Evolutionary conservation across 1,140 invertebrate species (phyloP), one percentile per base, ranked within the genome.

Genomic region (Carposina sasakii): DNA sequence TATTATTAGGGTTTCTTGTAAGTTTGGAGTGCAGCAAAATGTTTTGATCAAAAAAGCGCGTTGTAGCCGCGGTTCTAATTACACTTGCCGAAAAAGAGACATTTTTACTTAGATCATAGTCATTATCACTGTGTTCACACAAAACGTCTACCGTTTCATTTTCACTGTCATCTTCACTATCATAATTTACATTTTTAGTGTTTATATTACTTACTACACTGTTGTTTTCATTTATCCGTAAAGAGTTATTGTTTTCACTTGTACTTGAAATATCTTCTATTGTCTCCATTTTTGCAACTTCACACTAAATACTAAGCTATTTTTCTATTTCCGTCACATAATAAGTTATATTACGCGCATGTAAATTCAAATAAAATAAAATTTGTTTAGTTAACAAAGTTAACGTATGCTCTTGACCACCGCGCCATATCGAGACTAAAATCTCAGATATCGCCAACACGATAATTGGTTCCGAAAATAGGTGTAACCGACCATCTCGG

Each of bases 381-480:
- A 28, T 28, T 28, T 6, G 12, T 28, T n/a, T n/a, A n/a, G n/a
- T n/a, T n/a, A n/a, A n/a, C n/a, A n/a, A n/a, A n/a, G n/a, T n/a
- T n/a, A n/a, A n/a, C n/a, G n/a, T n/a, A n/a, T n/a, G n/a, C n/a
- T n/a, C n/a, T n/a, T n/a, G n/a, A n/a, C n/a, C n/a, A n/a, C 19
- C 15, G 33, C 15, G 44, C 19, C 30, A 23, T 20, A 24, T 26
- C 17, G 30, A 47, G 45, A 66, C 60, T 63, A 59, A 58, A 40
- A 60, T 59, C 52, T 58, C 54, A 48, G 53, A 56, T 48, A 57
- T 59, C 40, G 54, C 54, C 52, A 57, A 63, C 47, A 52, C 67
- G 72, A 71, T 83, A 79, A 84, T 84, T 83, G 73, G 60, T 77
- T 79, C 63, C 62, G 68, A 79, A 79, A 83, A 83, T 78, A 83